Base-by-base conservation (phyloP, 2,113 vertebrate genomes). In the Misgurnus anguillicaudatus region DNA sequence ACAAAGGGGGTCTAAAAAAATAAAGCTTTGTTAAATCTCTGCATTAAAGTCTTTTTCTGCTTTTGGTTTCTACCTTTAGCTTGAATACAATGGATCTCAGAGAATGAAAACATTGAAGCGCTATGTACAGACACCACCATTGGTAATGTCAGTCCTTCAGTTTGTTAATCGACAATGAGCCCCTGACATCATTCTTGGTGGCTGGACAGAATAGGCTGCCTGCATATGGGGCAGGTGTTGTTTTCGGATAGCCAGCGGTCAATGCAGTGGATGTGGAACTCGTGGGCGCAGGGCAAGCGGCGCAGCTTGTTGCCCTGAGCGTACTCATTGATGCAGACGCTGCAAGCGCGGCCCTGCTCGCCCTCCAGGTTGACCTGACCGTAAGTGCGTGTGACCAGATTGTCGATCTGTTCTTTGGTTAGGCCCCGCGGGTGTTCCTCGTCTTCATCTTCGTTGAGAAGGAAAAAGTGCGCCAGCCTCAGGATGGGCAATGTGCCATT, bases 391-490 rank as follows among this genome's bases (percentile, higher is more conserved):
- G 97, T 98, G 66, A 94, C 93, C 87, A 98, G 94, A 94, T 96
- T 97, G 93, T 98, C 96, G 73, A 98, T 98, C 90, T 98, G 97
- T 88, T 98, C 97, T 95, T 98, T 98, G 91, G 95, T 97, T 92
- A 98, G 93, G 83, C 97, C 96, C 58, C 92, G 90, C 0, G 94
- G 90, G 79, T 89, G 93, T 70, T 96, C 94, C 0, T 94, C 93
- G 0, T 94, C 94, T 6, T 95, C 94, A 3, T 96, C 94, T 38
- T 98, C 95, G 0, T 95, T 96, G 73, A 98, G 91, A 85, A 98
- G 78, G 88, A 98, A 96, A 89, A 98, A 97, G 86, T 96, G 96
- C 6, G 96, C 95, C 24, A 98, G 92, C 61, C 93, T 93, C 80
- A 98, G 90, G 70, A 98, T 97, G 66, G 97, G 95, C 65, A 97